phyloP scores from a whole-genome alignment of 2,113 vertebrate genomes.

The Galbula dea region DNA sequence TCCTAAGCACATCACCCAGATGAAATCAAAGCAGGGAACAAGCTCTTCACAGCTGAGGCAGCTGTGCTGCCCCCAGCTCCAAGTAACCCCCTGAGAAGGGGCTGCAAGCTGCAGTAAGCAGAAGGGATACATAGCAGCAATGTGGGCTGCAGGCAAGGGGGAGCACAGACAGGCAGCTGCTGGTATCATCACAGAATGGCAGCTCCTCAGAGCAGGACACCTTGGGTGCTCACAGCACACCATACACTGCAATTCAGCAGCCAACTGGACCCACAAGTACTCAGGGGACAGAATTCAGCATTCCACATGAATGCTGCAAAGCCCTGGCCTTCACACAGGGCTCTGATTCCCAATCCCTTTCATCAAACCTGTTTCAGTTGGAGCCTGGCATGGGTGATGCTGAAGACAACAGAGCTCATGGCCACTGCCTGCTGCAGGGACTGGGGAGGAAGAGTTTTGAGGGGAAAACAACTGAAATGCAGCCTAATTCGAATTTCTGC shows the following conservation, averaged over 20 bases:
- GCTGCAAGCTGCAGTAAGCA: background rate
- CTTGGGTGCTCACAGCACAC: accelerated
- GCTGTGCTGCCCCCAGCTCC: background rate
- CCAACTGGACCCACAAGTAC: background rate
- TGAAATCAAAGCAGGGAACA: background rate
- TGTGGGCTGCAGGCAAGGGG: background rate
- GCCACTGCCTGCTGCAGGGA: accelerated
- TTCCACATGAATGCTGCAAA: background rate
- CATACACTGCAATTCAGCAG: background rate
- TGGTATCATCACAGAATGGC: background rate
- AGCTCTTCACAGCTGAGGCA: background rate
- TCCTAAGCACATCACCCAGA: background rate
- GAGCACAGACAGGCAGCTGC: too few species aligned
- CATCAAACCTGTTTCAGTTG: accelerated
- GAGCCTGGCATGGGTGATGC: background rate
- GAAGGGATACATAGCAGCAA: background rate
- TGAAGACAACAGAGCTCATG: background rate
- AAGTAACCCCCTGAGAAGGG: background rate
- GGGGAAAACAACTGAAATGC: accelerated
- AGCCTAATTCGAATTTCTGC: background rate
- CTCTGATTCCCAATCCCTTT: background rate
- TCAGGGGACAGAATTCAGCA: background rate
- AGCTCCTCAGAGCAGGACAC: background rate
- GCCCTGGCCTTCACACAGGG: too few species aligned
- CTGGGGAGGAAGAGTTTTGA: background rate